A percentile compares a stretch with the other conserved stretches of the same genome.
These are phyloP conservation scores for Calyptomena viridis DNA, from an alignment of 2,113 vertebrate species.

Conservation along the genomic window DNA sequence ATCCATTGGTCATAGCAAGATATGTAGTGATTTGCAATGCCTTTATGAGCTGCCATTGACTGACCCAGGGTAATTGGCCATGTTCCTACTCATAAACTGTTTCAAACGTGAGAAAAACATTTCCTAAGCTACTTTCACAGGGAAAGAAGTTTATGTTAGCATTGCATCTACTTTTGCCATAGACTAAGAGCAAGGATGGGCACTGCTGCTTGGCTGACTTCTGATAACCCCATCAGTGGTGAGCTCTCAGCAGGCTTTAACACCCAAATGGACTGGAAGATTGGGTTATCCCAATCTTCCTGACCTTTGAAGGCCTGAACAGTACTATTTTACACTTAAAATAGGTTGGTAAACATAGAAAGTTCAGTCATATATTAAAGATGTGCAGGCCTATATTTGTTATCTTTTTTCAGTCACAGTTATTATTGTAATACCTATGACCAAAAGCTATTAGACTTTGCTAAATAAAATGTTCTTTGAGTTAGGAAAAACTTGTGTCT, in stretches of 20 bases:
- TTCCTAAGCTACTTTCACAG: not conserved
- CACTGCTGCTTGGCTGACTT: not conserved
- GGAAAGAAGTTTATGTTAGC: not conserved
- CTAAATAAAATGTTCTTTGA: not conserved
- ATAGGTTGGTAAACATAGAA: not conserved
- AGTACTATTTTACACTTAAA: not conserved
- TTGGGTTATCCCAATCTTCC: not conserved
- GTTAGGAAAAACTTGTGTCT: not conserved
- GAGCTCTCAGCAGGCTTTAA: not conserved
- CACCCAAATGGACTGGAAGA: not conserved
- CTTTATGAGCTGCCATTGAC: not conserved
- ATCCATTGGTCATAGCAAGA: not conserved
- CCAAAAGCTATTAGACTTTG: not conserved
- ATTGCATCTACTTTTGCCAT: not conserved
- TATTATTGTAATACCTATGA: not conserved
- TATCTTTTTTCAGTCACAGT: not conserved
- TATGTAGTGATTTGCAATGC: not conserved
- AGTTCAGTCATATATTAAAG: not conserved
- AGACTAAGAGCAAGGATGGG: not conserved
- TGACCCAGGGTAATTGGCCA: not conserved
- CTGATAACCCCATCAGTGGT: not conserved
- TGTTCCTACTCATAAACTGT: not conserved
- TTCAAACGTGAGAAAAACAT: not conserved
- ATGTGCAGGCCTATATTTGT: not conserved
- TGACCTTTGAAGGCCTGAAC: not conserved